Base-by-base conservation (phyloP, 2,888 invertebrate genomes). In the Marasmarcha lunaedactyla region DNA sequence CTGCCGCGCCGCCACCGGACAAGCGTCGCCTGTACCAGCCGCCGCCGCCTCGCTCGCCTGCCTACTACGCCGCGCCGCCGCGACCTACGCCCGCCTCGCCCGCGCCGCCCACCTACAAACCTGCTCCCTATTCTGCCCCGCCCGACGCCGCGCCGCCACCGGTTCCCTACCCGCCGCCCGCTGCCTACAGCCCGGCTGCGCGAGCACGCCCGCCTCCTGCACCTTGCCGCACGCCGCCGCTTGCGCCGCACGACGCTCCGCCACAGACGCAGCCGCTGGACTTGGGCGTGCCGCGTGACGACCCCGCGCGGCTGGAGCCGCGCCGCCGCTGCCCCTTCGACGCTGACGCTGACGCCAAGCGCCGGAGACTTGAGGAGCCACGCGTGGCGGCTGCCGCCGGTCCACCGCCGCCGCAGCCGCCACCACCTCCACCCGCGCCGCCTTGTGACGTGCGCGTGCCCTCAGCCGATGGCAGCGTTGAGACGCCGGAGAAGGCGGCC, bases 211-310 rank as follows among this genome's bases (percentile, higher is more conserved):
- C 88, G 30, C 88, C 88, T 0, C 87, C 86, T 2, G 87, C 87
- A 35, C 87, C 87, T 55, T 65, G 66, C 47, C 74, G 84, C 10
- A 78, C 83, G 5, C 61, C 63, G 46, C 64, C 63, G 43, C 78
- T 73, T 37, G 64, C 72, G 35, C 72, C 70, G 38, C 48, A 74
- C 55, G 54, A 71, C 41, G 64, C 81, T 40, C 76, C 85, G 38
- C 88, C 89, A 58, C 92, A 93, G 70, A 90, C 90, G 42, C 92
- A 92, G 59, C 93, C 93, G 9, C 78, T 93, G 25, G 92, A 93
- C 64, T 86, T 93, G 41, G 92, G 92, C 27, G 87, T 91, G 20
- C 69, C 86, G 35, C 84, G 92, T 6, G 88, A 91, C 37, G 86
- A 88, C 38, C 85, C 86, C 35, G 86, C 84, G 34, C 62, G 84